These are phyloP conservation scores for Holcopasites calliopsidis DNA, from an alignment of 1,140 invertebrate species.

Conservation along the genomic window DNA sequence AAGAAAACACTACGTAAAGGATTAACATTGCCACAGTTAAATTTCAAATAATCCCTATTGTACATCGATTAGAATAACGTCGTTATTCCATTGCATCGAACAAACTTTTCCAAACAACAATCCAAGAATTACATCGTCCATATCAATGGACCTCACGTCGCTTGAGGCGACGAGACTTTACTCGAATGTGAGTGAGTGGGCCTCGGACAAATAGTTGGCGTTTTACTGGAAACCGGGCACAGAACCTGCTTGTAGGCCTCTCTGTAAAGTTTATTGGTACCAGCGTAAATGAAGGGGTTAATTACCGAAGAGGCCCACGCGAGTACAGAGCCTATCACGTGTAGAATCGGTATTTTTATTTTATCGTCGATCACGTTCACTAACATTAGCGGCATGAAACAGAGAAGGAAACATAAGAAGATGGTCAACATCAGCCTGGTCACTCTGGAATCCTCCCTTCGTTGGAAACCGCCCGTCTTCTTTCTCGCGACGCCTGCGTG, in stretches of 20 bases:
- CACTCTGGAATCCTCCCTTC: constrained; percentile 87
- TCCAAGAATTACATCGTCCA: background rate
- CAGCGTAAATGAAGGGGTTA: constrained; percentile 93
- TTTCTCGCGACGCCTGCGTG: constrained; percentile 80
- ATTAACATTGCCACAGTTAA: background rate
- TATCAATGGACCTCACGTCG: constrained; percentile 46
- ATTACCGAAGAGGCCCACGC: constrained; percentile 93
- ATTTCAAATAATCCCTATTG: background rate
- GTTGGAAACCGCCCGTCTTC: constrained; percentile 74
- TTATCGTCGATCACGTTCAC: constrained; percentile 91
- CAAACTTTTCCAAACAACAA: background rate
- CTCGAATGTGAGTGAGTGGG: constrained; percentile 72
- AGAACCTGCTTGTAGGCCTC: constrained; percentile 87
- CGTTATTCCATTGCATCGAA: background rate
- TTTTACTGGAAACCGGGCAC: constrained; percentile 69
- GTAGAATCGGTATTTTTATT: constrained; percentile 85
- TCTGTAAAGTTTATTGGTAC: constrained; percentile 90
- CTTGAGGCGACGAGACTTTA: constrained; percentile 70
- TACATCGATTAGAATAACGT: background rate
- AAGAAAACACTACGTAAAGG: too few species aligned
- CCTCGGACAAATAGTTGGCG: constrained; percentile 52
- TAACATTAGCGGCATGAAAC: constrained; percentile 92
- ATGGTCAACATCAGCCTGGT: constrained; percentile 92
- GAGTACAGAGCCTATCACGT: constrained; percentile 89
- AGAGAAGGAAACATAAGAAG: constrained; percentile 90